These are phyloP conservation scores for Trichechus manatus DNA, from an alignment of 2,113 vertebrate genomes.

Conservation along the genomic window DNA sequence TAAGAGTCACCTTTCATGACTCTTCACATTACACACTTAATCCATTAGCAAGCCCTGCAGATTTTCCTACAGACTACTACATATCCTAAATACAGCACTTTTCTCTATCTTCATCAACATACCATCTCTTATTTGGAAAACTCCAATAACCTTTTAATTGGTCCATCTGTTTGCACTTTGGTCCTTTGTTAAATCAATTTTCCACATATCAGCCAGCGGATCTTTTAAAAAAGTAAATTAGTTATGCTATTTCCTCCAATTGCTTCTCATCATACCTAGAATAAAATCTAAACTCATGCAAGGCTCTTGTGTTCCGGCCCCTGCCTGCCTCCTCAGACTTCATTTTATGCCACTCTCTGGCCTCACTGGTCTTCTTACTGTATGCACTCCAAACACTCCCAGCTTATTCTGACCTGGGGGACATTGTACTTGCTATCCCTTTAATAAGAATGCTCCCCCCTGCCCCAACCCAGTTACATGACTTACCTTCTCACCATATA, in stretches of 20 bases:
- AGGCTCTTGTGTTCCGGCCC: neutral
- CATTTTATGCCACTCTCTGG: neutral
- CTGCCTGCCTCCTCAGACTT: neutral
- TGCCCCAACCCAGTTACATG: neutral
- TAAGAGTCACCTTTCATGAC: neutral
- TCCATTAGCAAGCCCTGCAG: neutral
- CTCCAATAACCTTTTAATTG: neutral
- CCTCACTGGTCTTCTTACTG: neutral
- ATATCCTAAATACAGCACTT: neutral
- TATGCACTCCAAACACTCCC: neutral
- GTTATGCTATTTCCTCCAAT: neutral
- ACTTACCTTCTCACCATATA: neutral
- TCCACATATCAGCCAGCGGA: neutral
- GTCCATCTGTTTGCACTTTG: neutral
- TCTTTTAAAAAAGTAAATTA: conserved; percentile 48
- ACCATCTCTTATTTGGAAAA: neutral
- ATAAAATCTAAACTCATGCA: neutral
- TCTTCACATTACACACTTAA: neutral
- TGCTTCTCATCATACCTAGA: neutral
- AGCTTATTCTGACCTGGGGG: neutral
- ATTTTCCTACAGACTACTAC: neutral
- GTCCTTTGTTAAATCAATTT: neutral
- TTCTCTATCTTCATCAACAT: neutral
- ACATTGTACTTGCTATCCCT: neutral
- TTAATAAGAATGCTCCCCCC: neutral